A percentile compares a stretch with the other conserved stretches of the same genome.
Evolutionary conservation across 2,888 invertebrate species (phyloP).

Genomic region (Drosophila acutilabella): DNA sequence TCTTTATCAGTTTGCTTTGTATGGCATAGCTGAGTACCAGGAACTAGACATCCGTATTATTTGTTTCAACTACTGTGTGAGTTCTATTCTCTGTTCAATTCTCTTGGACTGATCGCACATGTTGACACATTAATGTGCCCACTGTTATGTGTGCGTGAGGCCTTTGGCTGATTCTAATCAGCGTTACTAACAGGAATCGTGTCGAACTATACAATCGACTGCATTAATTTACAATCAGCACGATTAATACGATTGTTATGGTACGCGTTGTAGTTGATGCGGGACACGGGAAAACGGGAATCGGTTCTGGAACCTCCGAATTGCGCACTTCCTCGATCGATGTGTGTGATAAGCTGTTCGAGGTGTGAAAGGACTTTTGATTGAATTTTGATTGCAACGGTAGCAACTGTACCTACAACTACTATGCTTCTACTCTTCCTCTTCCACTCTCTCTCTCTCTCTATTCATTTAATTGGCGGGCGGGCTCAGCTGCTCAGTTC

Average conservation of each 20-base stretch:
- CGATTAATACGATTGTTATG: constrained; percentile 70
- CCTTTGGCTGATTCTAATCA: constrained; percentile 71
- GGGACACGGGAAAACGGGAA: constrained; percentile 46
- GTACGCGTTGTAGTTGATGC: constrained; percentile 31
- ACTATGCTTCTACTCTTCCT: background rate
- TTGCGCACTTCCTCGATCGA: constrained; percentile 64
- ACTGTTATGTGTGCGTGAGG: constrained; percentile 65
- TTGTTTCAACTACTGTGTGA: constrained; percentile 61
- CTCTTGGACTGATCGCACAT: constrained; percentile 62
- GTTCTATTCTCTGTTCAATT: constrained; percentile 16
- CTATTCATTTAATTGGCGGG: constrained; percentile 56
- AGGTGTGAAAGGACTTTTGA: constrained; percentile 75
- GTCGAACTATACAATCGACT: constrained; percentile 65
- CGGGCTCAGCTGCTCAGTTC: constrained; percentile 52
- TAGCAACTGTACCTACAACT: constrained; percentile 50
- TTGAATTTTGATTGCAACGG: constrained; percentile 53
- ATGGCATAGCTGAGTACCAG: constrained; percentile 61
- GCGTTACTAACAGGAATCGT: constrained; percentile 80
- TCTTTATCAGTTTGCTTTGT: constrained; percentile 57
- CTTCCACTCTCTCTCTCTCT: background rate
- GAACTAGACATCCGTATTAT: constrained; percentile 71
- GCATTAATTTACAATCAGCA: constrained; percentile 69
- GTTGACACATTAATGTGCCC: constrained; percentile 79
- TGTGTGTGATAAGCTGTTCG: constrained; percentile 58
- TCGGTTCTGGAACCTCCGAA: constrained; percentile 39